These are phyloP conservation scores for Zaprionus inermis DNA, from an alignment of 1,140 invertebrate species.

Conservation along the genomic window DNA sequence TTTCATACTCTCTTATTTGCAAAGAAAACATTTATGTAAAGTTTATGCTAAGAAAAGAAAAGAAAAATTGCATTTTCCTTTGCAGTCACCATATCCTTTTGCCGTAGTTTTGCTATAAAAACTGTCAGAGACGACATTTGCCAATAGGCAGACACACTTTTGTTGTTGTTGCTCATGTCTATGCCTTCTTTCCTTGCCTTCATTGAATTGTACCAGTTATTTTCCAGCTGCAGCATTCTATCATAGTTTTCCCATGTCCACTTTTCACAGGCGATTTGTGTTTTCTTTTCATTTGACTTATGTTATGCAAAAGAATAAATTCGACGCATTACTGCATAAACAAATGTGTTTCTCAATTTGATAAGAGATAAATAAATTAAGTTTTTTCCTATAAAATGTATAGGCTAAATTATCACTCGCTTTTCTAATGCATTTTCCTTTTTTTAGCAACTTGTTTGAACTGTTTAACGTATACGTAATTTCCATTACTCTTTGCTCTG, in stretches of 20 bases:
- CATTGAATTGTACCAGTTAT: neutral
- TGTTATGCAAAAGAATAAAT: neutral
- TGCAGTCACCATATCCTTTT: neutral
- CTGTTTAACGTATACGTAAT: neutral
- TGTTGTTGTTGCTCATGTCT: neutral
- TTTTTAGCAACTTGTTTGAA: neutral
- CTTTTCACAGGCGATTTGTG: neutral
- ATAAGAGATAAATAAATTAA: neutral
- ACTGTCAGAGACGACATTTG: constrained; percentile 3
- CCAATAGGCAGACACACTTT: neutral
- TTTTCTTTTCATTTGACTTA: neutral
- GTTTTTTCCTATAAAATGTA: too few relatives aligned
- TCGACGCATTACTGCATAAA: neutral
- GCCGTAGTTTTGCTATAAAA: neutral
- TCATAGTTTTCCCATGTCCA: neutral
- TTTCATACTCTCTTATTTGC: constrained; percentile 57
- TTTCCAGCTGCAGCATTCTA: constrained; percentile 3
- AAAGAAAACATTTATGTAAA: constrained; percentile 79
- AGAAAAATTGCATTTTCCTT: constrained; percentile 61
- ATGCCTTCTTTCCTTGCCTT: neutral
- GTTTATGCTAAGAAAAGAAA: constrained; percentile 59
- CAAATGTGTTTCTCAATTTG: neutral
- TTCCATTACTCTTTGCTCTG: constrained; percentile 16
- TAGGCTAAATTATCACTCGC: too few relatives aligned
- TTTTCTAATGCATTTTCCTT: neutral